Conservation (phyloP, 2,113 vertebrate genomes). For the Perca flavescens region DNA sequence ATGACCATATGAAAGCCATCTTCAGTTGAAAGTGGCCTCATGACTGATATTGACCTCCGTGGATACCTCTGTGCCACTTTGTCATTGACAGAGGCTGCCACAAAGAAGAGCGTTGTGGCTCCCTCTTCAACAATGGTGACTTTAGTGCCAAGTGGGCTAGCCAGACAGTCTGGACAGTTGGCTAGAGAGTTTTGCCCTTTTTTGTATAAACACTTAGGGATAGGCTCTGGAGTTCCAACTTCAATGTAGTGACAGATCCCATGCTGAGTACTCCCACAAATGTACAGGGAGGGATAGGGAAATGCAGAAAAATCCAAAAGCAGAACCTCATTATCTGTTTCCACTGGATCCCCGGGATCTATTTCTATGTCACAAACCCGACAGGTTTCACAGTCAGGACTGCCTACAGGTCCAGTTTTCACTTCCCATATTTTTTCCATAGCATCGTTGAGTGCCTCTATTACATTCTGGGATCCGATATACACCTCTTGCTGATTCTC, state of each 20-base stretch:
- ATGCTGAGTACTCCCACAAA: constrained; percentile 87
- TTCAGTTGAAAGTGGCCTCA: constrained; percentile 86
- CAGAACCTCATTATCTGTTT: constrained; percentile 89
- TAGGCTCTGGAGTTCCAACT: accelerated
- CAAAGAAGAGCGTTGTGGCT: constrained; percentile 84
- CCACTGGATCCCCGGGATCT: constrained; percentile 57
- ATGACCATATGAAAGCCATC: constrained; percentile 85
- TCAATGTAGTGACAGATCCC: constrained; percentile 90
- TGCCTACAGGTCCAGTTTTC: constrained; percentile 88
- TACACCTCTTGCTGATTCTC: constrained; percentile 75
- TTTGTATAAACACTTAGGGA: constrained; percentile 85
- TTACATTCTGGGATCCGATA: constrained; percentile 87
- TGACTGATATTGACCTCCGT: constrained; percentile 88
- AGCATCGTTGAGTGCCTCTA: constrained; percentile 80
- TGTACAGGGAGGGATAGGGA: constrained; percentile 81
- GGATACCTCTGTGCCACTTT: constrained; percentile 81
- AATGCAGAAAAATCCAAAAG: constrained; percentile 81
- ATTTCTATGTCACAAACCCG: constrained; percentile 62
- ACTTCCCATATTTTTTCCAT: constrained; percentile 79
- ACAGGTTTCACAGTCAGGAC: constrained; percentile 87
- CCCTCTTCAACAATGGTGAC: constrained; percentile 82
- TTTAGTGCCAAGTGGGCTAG: constrained; percentile 91
- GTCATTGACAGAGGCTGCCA: constrained; percentile 87
- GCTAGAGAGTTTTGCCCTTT: constrained; percentile 66
- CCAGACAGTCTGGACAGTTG: constrained; percentile 89